Base-by-base conservation (phyloP, 1,140 invertebrate species). In the Agrilus planipennis region DNA sequence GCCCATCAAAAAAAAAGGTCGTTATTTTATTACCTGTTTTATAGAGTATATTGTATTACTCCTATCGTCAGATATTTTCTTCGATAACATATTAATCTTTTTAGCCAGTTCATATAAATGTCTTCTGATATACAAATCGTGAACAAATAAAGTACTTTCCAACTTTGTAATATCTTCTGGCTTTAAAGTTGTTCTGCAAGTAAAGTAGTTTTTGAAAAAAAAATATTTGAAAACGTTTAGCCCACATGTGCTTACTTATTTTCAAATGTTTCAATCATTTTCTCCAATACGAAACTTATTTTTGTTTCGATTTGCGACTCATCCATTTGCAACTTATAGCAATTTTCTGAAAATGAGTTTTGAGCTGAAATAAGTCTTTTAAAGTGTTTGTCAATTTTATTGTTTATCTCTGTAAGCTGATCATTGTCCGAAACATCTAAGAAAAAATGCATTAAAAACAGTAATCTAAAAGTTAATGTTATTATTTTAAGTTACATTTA, bases 291-390 rank as follows among this genome's bases (percentile, higher is more conserved):
- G 30, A 67, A 61, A 7, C 70, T 65, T 3, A 77, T 65, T 48
- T 71, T 65, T 3, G 58, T 64, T 47, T 70, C 67, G 5, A 70
- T 51, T 46, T 65, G 58, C 1, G 70, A 67, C 44, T 75, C 73
- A 48, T 75, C 69, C 29, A 68, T 64, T 49, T 76, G 73, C 17
- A 74, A 66, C 25, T 67, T 55, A 50, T 74, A 69, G 51, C 72
- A 76, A 11, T 68, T 70, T 48, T 73, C 69, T 18, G 74, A 54
- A 50, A 76, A 75, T 32, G 67, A 59, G 39, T 73, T 70, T 54
- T 78, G 75, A 14, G 64, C 61, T 6, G 68, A 56, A 15, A 73
- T 51, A 11, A 76, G 57, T 46, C 66, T 70, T 50, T 76, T 60
- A 52, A 70, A 64, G 42, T 61, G 63, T 10, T 44, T 44, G 41